Evolutionary conservation across 2,113 vertebrate genomes (phyloP).

Genomic region (Limnothrissa miodon): DNA sequence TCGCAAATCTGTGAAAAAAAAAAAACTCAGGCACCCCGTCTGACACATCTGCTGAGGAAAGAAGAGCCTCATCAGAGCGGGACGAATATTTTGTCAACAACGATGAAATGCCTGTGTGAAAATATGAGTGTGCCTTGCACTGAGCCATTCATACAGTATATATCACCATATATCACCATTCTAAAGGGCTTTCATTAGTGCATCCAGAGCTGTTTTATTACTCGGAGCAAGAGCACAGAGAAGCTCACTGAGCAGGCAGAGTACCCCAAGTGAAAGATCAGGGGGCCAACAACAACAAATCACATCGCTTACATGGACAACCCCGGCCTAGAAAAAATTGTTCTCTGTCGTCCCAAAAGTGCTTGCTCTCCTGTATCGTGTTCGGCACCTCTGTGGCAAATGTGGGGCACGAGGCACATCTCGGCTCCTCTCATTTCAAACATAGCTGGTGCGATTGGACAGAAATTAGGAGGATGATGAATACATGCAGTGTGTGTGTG

Average conservation of each 20-base stretch:
- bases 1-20: slow-evolving; percentile 45
- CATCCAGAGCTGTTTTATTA: not conserved
- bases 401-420: not conserved
- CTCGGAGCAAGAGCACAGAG: not conserved
- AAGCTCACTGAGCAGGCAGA: not conserved
- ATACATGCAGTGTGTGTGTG: slow-evolving; percentile 23
- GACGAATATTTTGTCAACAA: not conserved
- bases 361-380: not conserved
- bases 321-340: not conserved
- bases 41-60: not conserved
- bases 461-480: slow-evolving; percentile 23
- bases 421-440: not conserved
- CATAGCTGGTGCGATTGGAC: slow-evolving; percentile 8
- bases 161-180: not conserved
- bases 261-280: not conserved
- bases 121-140: not conserved
- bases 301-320: not conserved
- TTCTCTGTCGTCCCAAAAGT: not conserved
- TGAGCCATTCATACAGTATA: too few species aligned
- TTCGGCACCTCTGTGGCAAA: slow-evolving; percentile 23
- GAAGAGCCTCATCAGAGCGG: not conserved
- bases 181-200: not conserved
- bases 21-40: not conserved
- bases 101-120: not conserved
- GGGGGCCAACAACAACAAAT: not conserved